phyloP scores from a whole-genome alignment of 2,113 vertebrate genomes.

The Xenotilapia longispinis region DNA sequence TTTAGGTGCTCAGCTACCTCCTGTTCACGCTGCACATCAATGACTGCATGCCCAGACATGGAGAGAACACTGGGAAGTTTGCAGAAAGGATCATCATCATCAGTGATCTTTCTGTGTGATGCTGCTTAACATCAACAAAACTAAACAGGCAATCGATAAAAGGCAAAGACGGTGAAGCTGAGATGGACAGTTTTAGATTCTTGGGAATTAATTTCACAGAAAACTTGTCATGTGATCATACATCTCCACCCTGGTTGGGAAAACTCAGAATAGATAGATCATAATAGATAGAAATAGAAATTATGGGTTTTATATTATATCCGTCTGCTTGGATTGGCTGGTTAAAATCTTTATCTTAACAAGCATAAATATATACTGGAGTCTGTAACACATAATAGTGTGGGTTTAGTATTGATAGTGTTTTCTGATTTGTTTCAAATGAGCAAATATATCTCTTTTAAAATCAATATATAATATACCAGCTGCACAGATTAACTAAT shows the following conservation, averaged over 20 bases:
- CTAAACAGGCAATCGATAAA: background rate
- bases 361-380: background rate
- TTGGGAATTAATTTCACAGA: background rate
- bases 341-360: background rate
- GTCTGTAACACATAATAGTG: background rate
- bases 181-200: background rate
- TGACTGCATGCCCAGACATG: background rate
- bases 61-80: background rate
- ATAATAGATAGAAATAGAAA: background rate
- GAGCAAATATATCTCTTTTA: background rate
- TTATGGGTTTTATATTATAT: background rate
- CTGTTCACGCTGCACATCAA: background rate
- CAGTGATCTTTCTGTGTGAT: rapidly evolving
- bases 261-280: background rate
- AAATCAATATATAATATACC: background rate
- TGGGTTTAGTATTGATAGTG: background rate
- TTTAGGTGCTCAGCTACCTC: background rate
- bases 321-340: rapidly evolving
- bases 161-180: background rate
- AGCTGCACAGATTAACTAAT: background rate
- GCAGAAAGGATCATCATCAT: background rate
- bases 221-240: background rate
- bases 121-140: background rate
- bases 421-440: background rate
- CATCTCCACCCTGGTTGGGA: background rate